phyloP scores from a whole-genome alignment of 2,113 vertebrate genomes.

The Variabilichromis moorii region DNA sequence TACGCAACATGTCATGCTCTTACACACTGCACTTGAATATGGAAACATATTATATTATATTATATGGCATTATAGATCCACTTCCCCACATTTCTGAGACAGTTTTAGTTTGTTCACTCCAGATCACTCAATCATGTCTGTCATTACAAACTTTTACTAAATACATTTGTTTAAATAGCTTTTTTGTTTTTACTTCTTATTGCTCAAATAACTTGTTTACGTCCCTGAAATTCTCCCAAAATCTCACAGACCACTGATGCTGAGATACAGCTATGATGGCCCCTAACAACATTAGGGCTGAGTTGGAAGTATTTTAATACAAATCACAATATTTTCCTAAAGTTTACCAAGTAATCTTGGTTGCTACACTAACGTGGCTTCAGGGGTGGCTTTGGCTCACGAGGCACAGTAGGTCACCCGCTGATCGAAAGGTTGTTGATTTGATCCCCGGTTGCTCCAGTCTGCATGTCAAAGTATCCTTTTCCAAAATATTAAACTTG shows the following conservation, averaged over 20 bases:
- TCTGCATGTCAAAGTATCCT: background rate
- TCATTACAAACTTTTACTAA: background rate
- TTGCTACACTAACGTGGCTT: background rate
- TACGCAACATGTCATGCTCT: background rate
- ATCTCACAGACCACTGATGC: background rate
- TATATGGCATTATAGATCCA: fast-evolving
- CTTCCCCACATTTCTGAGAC: background rate
- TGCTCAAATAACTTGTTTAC: background rate
- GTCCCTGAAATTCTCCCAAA: background rate
- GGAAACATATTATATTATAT: background rate
- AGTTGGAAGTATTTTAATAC: background rate
- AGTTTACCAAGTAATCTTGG: background rate
- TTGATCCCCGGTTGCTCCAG: background rate
- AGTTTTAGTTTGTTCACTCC: background rate
- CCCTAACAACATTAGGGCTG: fast-evolving
- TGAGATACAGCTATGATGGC: background rate
- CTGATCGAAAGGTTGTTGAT: background rate
- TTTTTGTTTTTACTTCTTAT: fast-evolving
- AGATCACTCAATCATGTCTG: background rate
- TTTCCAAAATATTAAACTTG: background rate
- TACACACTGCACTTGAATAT: background rate
- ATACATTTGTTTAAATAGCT: background rate
- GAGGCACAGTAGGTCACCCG: background rate
- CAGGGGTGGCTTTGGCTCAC: background rate
- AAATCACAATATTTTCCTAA: background rate